These are phyloP conservation scores for Notoglanidium macrostoma DNA, from an alignment of 2,797 vertebrate species.

Conservation along the genomic window DNA sequence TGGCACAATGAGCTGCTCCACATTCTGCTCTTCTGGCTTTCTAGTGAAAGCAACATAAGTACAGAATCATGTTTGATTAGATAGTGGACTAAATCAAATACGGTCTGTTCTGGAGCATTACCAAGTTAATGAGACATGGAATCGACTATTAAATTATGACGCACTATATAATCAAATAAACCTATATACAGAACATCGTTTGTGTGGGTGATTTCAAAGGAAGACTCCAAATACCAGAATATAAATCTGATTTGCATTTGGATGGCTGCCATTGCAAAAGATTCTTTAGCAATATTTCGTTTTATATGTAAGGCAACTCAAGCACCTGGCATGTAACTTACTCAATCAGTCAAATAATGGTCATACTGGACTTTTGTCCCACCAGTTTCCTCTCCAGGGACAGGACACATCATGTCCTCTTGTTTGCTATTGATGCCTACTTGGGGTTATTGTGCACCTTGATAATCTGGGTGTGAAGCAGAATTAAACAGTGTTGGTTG, in stretches of 20 bases:
- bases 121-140: neutral
- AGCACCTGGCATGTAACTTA: neutral
- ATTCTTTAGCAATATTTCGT: neutral
- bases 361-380: neutral
- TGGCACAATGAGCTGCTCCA: neutral
- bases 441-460: neutral
- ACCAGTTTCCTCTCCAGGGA: neutral
- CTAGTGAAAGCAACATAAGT: neutral
- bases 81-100: neutral
- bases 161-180: neutral
- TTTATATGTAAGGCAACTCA: neutral
- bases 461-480: neutral
- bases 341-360: neutral
- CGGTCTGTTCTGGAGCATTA: neutral
- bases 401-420: neutral
- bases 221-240: neutral
- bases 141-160: neutral
- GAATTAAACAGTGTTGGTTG: neutral
- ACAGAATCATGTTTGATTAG: neutral
- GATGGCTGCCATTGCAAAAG: neutral
- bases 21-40: conserved; percentile 1
- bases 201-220: neutral
- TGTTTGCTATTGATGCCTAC: neutral
- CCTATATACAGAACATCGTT: neutral
- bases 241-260: neutral